These are phyloP conservation scores for Pipistrellus pygmaeus DNA, from an alignment of 2,797 vertebrate species.

Conservation along the genomic window DNA sequence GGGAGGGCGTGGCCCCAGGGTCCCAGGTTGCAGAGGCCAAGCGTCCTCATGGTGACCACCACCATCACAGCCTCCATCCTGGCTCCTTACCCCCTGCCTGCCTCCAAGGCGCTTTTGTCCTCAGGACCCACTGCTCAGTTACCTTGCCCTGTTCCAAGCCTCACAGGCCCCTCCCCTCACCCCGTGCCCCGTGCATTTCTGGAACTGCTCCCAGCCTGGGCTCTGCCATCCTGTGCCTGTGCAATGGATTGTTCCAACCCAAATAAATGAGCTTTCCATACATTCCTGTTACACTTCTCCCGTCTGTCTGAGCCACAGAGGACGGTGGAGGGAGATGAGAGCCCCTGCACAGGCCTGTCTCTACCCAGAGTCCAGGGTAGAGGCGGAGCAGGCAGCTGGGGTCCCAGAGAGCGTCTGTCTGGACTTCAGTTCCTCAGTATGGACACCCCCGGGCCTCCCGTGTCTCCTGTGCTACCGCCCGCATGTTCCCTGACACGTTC, in stretches of 20 bases:
- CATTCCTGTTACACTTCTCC: neutral
- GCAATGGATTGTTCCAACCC: too few relatives aligned
- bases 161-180: neutral
- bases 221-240: neutral
- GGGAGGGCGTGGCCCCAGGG: rapidly evolving
- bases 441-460: too few relatives aligned
- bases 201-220: neutral
- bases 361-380: neutral
- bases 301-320: neutral
- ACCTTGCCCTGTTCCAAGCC: neutral
- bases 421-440: neutral
- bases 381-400: neutral
- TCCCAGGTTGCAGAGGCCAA: neutral
- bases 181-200: neutral
- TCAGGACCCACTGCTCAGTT: neutral
- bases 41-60: rapidly evolving
- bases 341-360: neutral
- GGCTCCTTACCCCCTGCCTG: too few relatives aligned
- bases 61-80: neutral
- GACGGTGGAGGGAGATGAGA: neutral
- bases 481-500: rapidly evolving
- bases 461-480: neutral
- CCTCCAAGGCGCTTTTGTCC: neutral
- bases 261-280: neutral
- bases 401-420: neutral